Evolutionary conservation across 2,113 vertebrate species (phyloP), one percentile per base, ranked within the genome.

Genomic region (Strix uralensis): DNA sequence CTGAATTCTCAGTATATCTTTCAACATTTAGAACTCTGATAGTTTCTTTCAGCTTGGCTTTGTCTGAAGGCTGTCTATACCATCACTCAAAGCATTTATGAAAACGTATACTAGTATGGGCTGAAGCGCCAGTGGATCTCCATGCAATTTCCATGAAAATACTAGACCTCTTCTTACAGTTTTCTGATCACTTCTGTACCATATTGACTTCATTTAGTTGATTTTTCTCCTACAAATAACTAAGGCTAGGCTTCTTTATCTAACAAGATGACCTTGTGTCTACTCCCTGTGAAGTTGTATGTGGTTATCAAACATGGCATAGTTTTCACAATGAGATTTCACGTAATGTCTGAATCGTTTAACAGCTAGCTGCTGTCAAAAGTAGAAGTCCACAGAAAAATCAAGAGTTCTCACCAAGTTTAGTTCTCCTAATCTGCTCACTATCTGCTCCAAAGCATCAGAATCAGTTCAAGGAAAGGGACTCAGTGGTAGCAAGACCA

Each of bases 401-500:
- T 17, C 11, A 65, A 54, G 16, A n/a, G 4, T 16, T 57, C 14
- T 59, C 11, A 10, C 6, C 19, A 61, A 20, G 14, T 25, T 69
- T 36, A 61, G 5, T 1, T 86, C 20, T 49, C 49, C 26, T 19
- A 4, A 17, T 12, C 18, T 59, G 52, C 23, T 58, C 17, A 6
- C 26, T 30, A 3, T 19, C 36, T 54, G 12, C 42, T 75, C 16
- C 66, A 75, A 58, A 86, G 62, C 42, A 59, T 11, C 52, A 47
- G 21, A n/a, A 63, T 21, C 0, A 0, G n/a, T 10, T 51, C 15
- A 40, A 75, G 71, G 12, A 36, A 79, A 66, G 22, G 10, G 6
- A 36, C 4, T 34, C 40, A 15, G 14, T 11, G 18, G 30, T 14
- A 63, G 69, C 1, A 0, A 62, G 52, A 22, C 0, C 8, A 42